A percentile compares a stretch with the other conserved stretches of the same genome.
Conservation (phyloP, 2,888 invertebrate species). For the Morpho deidamia region DNA sequence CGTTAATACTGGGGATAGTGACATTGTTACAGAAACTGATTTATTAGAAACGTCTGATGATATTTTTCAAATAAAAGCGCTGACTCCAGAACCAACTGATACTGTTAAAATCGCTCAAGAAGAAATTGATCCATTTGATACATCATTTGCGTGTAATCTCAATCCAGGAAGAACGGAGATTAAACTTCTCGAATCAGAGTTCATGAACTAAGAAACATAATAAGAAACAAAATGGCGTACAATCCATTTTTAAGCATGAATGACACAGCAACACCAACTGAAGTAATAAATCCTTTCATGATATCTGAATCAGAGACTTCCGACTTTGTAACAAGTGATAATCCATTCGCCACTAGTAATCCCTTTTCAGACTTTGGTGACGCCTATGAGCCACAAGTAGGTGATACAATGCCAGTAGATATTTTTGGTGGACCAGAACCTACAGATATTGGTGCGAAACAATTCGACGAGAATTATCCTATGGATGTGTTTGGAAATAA, state of each 20-base stretch:
- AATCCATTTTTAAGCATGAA: conserved; percentile 90
- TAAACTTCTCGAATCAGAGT: conserved; percentile 87
- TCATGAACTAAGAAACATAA: conserved; percentile 49
- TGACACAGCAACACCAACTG: conserved; percentile 76
- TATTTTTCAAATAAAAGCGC: conserved; percentile 82
- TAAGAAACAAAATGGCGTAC: conserved; percentile 76
- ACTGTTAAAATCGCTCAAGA: conserved; percentile 42
- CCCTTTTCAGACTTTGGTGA: conserved; percentile 82
- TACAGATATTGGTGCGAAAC: conserved; percentile 49
- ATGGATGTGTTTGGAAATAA: conserved; percentile 41
- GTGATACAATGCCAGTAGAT: conserved; percentile 60
- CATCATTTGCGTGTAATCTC: conserved; percentile 86
- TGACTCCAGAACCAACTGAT: conserved; percentile 81
- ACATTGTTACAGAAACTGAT: conserved; percentile 55
- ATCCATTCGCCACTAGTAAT: conserved; percentile 86
- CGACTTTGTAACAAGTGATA: conserved; percentile 65
- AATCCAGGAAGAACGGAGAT: conserved; percentile 88
- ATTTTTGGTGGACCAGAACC: conserved; percentile 62
- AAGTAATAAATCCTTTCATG: conserved; percentile 84
- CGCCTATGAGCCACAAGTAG: conserved; percentile 50
- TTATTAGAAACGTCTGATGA: conserved; percentile 73
- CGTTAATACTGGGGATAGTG: conserved; percentile 43
- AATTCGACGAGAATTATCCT: conserved; percentile 39
- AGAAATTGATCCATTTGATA: conserved; percentile 89
- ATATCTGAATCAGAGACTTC: conserved; percentile 63